Evolutionary conservation across 2,888 invertebrate genomes (phyloP), one percentile per base, ranked within the genome.

Genomic region (Caenorhabditis angaria): DNA sequence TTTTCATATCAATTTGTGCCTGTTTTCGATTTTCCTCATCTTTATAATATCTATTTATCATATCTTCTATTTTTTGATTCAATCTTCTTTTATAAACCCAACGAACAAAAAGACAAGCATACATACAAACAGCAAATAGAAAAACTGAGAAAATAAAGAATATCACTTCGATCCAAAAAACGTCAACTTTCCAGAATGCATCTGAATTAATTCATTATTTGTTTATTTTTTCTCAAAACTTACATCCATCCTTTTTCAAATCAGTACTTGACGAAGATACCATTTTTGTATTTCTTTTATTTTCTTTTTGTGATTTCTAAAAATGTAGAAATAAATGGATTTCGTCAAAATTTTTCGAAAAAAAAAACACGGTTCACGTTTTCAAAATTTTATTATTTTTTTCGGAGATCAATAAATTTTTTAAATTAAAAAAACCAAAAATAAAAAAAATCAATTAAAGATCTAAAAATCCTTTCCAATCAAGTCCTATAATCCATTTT

Each of bases 401-500:
- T n/a, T n/a, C n/a, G n/a, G n/a, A n/a, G n/a, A n/a, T n/a, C n/a
- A n/a, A n/a, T n/a, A 51, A 51, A 12, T 12, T 14, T 20, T 14
- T 14, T 51, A 57, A 51, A 51, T 14, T 6, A n/a, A 41, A 58
- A 6, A 51, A 50, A 22, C 14, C 14, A 20, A 14, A 2, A 25
- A 28, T 18, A 27, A 28, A 55, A 55, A 55, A 28, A 22, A 28
- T 28, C 2, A 32, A n/a, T 55, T 56, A n/a, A 25, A 32, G n/a
- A 59, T 80, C 80, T 22, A 81, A 62, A 54, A 73, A 81, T 25
- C 71, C 81, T 18, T 58, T 61, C 80, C 77, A 78, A 51, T 81
- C 81, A 29, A 81, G 63, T 20, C 81, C 81, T n/a, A 81, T 78
- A 18, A 81, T 57, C 81, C 81, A 81, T 48, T 78, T 70, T 18